Conservation (phyloP, 2,113 vertebrate species). For the Pseudorectes ferrugineus region DNA sequence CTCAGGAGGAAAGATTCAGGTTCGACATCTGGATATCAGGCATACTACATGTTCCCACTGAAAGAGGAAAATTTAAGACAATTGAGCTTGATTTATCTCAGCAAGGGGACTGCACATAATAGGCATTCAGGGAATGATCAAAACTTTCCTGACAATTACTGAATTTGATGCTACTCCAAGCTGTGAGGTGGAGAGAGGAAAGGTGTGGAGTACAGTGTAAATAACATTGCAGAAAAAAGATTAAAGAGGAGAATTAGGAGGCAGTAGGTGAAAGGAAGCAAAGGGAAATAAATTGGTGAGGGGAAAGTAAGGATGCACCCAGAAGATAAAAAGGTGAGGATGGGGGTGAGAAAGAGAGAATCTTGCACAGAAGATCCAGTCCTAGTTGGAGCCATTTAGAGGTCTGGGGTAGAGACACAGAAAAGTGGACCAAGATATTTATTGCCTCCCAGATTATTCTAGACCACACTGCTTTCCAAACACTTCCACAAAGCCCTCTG, state of each 20-base stretch:
- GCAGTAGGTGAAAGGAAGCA: neutral
- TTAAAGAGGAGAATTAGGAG: neutral
- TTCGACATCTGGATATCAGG: slow-evolving; percentile 2
- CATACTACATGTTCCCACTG: neutral
- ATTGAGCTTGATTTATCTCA: slow-evolving; percentile 19
- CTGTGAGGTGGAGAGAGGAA: neutral
- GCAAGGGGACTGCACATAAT: neutral
- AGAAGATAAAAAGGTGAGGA: neutral
- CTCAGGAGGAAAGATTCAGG: neutral
- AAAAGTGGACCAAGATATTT: neutral
- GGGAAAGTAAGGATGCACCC: neutral
- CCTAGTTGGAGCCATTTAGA: neutral
- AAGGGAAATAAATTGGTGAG: neutral
- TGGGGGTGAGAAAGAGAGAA: neutral
- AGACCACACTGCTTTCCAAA: neutral
- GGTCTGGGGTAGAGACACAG: neutral
- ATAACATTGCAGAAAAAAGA: neutral
- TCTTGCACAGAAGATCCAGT: neutral
- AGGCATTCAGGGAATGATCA: neutral
- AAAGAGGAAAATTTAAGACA: neutral
- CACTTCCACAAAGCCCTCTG: neutral
- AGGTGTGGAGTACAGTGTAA: neutral
- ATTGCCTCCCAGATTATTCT: neutral
- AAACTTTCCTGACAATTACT: neutral
- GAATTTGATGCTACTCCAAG: neutral